Evolutionary conservation across 2,888 invertebrate genomes (phyloP), one percentile per base, ranked within the genome.

Genomic region (Hypomecis atomaria): DNA sequence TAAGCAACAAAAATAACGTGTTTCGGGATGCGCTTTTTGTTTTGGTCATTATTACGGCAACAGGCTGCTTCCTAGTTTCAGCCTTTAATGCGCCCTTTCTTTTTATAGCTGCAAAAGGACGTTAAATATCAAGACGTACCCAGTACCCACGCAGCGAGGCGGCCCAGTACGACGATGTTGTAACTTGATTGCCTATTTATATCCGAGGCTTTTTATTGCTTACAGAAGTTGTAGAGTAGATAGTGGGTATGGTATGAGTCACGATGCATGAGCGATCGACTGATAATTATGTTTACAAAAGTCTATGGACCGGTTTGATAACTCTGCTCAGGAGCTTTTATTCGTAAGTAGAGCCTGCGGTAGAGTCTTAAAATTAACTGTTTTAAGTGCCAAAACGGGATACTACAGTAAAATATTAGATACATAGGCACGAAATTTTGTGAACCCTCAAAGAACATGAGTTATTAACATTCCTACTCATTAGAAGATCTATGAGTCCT

Each of bases 21-120:
- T 87, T 90, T 89, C 82, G 89, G 89, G 90, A 89, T 88, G 87
- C 86, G 85, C 85, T 89, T 90, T 90, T 89, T 89, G 86, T 88
- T 89, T 87, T 86, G 82, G 81, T 82, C 79, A 84, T 83, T 84
- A 85, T 82, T 83, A 87, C 81, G 77, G 76, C 79, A 84, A 78
- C 79, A 70, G 71, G 71, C 74, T 72, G 69, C 74, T 76, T 81
- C 74, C 73, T 79, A 73, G 69, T 72, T 70, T 65, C 43, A 42
- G 37, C 37, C n/a, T 47, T 59, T 59, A 50, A 34, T 52, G 34
- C 10, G 59, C 57, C 65, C 57, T 60, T 61, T 61, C 56, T 56
- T 52, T 59, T 60, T 53, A 57, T 48, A 37, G 37, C 37, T 45
- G 13, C 37, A 49, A 47, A 44, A 33, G 49, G 55, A 45, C 36